phyloP scores from a whole-genome alignment of 2,888 invertebrate species.

The Euplexia lucipara region DNA sequence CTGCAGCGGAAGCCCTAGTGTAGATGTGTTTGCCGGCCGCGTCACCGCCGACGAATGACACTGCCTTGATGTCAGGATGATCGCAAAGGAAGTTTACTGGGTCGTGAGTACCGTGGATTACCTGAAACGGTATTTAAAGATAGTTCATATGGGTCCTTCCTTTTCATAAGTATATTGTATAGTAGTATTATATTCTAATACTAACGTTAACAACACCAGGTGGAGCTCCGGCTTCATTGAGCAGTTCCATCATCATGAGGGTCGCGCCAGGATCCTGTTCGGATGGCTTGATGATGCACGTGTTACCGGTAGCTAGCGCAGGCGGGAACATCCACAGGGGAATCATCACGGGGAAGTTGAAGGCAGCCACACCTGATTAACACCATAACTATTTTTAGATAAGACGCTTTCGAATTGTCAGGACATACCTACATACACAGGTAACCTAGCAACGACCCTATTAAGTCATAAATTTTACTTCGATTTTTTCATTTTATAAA shows the following conservation, averaged over 20 bases:
- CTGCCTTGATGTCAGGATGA: slow-evolving; percentile 98
- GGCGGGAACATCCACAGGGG: slow-evolving; percentile 99
- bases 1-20: slow-evolving; percentile 96
- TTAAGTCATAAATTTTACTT: too few species aligned
- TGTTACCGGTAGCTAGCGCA: slow-evolving; percentile 97
- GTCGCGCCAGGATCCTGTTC: slow-evolving; percentile 99
- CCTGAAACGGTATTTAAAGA: slow-evolving; percentile 74
- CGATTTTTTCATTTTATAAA: too few species aligned
- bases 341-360: slow-evolving; percentile 99
- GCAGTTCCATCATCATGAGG: slow-evolving; percentile 97
- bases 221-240: slow-evolving; percentile 98
- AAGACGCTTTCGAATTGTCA: background rate
- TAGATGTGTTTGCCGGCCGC: slow-evolving; percentile 99
- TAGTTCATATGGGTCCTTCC: background rate
- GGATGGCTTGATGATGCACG: slow-evolving; percentile 98
- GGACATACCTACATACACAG: too few species aligned
- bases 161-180: too few species aligned
- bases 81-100: slow-evolving; percentile 99
- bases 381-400: background rate
- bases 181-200: slow-evolving; percentile 39
- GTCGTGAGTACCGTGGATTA: slow-evolving; percentile 98
- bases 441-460: too few species aligned
- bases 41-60: slow-evolving; percentile 99
- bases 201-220: slow-evolving; percentile 98
- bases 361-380: slow-evolving; percentile 97